A percentile compares a stretch with the other conserved stretches of the same genome.
Evolutionary conservation across 1,140 invertebrate species (phyloP).

Genomic region (Rhysida immarginata): DNA sequence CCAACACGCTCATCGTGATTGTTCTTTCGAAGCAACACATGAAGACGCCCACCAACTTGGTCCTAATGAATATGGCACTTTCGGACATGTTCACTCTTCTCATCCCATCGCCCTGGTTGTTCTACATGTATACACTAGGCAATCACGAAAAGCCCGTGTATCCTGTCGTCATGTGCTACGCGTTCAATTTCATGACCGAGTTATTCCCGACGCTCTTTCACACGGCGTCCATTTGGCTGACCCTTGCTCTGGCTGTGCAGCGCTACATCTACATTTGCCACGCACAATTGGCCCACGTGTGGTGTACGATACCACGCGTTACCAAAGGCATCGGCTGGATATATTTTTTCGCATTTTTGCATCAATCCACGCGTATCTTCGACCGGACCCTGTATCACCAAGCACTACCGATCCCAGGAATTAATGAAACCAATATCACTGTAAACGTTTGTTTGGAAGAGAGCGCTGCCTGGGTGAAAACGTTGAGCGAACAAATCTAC

Average conservation of each 20-base stretch:
- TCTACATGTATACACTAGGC: constrained; percentile 80
- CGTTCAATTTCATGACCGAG: constrained; percentile 61
- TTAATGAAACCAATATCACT: constrained; percentile 34
- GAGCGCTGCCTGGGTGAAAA: constrained; percentile 45
- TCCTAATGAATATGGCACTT: constrained; percentile 68
- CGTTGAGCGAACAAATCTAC: constrained; percentile 51
- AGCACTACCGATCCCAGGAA: too few relatives aligned
- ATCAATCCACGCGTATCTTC: constrained; percentile 62
- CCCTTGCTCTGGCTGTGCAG: constrained; percentile 69
- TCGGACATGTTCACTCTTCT: constrained; percentile 83
- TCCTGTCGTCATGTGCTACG: constrained; percentile 55
- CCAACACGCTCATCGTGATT: constrained; percentile 72
- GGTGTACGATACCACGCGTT: constrained; percentile 72
- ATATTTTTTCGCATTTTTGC: constrained; percentile 51
- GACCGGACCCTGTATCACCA: constrained; percentile 44
- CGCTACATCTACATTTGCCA: constrained; percentile 85
- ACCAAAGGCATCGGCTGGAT: constrained; percentile 59
- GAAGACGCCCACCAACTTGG: constrained; percentile 49
- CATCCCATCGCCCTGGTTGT: constrained; percentile 67
- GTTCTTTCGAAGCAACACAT: constrained; percentile 46
- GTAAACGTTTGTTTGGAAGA: constrained; percentile 36
- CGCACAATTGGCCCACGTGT: constrained; percentile 60
- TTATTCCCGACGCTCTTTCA: constrained; percentile 69
- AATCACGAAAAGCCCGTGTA: constrained; percentile 61
- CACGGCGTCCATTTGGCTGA: constrained; percentile 82